Percentiles rank a stretch among this genome's conserved stretches.
Evolutionary conservation across 2,888 invertebrate species (phyloP).

Genomic region (Eupithecia abbreviata): DNA sequence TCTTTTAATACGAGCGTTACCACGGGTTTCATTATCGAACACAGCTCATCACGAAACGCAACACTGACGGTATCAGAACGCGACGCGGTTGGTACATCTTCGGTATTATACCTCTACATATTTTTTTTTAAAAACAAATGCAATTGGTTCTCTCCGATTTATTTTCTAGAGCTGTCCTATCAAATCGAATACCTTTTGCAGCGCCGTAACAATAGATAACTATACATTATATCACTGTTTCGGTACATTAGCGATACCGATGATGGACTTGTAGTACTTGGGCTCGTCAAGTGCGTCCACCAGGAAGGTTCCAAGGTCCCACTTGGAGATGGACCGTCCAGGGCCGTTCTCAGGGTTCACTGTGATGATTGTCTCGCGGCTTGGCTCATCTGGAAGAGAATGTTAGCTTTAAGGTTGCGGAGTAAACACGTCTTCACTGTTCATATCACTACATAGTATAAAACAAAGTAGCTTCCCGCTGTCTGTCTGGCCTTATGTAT

Average conservation of each 20-base stretch:
- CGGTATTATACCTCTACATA: too few species aligned
- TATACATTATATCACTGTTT: constrained; percentile 29
- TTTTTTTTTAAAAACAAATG: too few species aligned
- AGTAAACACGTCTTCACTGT: background rate
- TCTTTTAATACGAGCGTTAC: too few species aligned
- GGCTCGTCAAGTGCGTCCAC: constrained; percentile 87
- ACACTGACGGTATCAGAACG: too few species aligned
- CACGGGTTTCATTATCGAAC: too few species aligned
- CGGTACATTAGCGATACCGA: constrained; percentile 69
- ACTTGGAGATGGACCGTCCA: constrained; percentile 88
- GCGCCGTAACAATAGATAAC: background rate
- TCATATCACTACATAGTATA: too few species aligned
- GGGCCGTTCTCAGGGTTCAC: constrained; percentile 86
- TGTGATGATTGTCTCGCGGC: constrained; percentile 81
- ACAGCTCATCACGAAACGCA: too few species aligned
- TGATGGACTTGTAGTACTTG: constrained; percentile 84
- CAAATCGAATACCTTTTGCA: background rate
- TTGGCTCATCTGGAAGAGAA: constrained; percentile 84
- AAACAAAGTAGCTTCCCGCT: too few species aligned
- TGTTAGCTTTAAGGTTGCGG: background rate
- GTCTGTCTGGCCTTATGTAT: too few species aligned
- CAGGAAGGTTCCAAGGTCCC: constrained; percentile 90
- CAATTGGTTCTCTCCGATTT: too few species aligned
- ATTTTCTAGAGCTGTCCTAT: too few species aligned
- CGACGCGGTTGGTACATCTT: too few species aligned